Evolutionary conservation across 2,888 invertebrate genomes (phyloP), one percentile per base, ranked within the genome.

Genomic region (Lepidochrysops patricia): DNA sequence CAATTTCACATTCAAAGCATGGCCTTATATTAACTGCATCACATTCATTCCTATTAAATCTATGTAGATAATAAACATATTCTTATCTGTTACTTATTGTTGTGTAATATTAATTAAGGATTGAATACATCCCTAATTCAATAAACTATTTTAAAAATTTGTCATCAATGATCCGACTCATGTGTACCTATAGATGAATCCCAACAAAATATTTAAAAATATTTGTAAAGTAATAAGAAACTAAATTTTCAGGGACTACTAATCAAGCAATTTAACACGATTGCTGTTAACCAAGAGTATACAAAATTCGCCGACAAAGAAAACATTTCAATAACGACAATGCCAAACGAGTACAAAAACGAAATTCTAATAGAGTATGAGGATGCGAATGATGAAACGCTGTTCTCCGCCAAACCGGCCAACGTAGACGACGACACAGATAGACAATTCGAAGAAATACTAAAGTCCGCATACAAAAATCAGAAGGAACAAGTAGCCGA

Each of bases 181-280:
- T n/a, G n/a, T n/a, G n/a, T n/a, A n/a, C n/a, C n/a, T n/a, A n/a
- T n/a, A n/a, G n/a, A n/a, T n/a, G n/a, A n/a, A n/a, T n/a, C n/a
- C n/a, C n/a, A 43, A 43, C 9, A 13, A 19, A 23, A 9, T 23
- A 43, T 19, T 43, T 3, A 19, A 4, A 43, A 19, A 23, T 3
- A 12, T 9, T 7, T 23, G 19, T 23, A 43, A 43, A 43, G 3
- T 43, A 13, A 43, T 43, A 1, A 43, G 1, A 43, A 43, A 43
- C 23, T 12, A 9, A 3, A 60, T 57, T 87, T 88, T 77, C 88
- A 89, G 89, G 87, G 81, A 83, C 77, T 82, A 74, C 80, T 89
- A 76, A 88, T 89, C 79, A 76, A 84, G 70, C 86, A 87, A 74
- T 82, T 88, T 75, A 83, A 87, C 72, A 74, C 70, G 57, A 88